A percentile compares a stretch with the other conserved stretches of the same genome.
Evolutionary conservation across 53 echinoderm and acorn worm genomes (phyloP).

Genomic region (Echinometra lucunter): DNA sequence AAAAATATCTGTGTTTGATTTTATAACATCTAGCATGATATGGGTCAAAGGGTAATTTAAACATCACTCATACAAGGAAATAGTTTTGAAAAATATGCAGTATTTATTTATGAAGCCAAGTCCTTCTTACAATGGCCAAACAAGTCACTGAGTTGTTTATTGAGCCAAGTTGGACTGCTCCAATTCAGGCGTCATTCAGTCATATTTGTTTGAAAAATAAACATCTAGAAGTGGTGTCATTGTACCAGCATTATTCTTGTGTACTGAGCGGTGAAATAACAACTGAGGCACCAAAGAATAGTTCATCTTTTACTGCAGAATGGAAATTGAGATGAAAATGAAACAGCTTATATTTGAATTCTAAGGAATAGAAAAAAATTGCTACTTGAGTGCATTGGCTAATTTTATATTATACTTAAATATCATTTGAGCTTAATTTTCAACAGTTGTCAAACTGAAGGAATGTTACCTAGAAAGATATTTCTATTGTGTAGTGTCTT

Average conservation of each 20-base stretch:
- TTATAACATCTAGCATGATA: neutral
- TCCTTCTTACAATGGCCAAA: neutral
- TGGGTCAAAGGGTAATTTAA: neutral
- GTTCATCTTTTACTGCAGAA: neutral
- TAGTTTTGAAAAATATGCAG: neutral
- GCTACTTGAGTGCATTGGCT: too few species aligned
- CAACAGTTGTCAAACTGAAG: too few species aligned
- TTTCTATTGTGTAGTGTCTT: too few species aligned
- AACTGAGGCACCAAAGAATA: conserved; percentile 8
- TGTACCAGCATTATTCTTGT: conserved; percentile 18
- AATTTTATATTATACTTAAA: too few species aligned
- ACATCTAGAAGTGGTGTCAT: conserved; percentile 3
- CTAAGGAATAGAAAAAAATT: neutral
- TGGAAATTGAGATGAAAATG: conserved; percentile 4
- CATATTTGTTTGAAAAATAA: conserved; percentile 55
- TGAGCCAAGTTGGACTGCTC: conserved; percentile 34
- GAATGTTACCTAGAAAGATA: too few species aligned
- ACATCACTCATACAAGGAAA: neutral
- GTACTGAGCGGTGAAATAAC: conserved; percentile 24
- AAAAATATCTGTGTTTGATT: neutral
- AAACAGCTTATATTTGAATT: neutral
- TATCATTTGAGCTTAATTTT: too few species aligned
- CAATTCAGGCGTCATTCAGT: conserved; percentile 37
- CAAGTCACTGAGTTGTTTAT: conserved; percentile 52
- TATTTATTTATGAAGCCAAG: neutral